Evolutionary conservation across 2,113 vertebrate genomes (phyloP).

Genomic region (Tauraco erythrolophus): DNA sequence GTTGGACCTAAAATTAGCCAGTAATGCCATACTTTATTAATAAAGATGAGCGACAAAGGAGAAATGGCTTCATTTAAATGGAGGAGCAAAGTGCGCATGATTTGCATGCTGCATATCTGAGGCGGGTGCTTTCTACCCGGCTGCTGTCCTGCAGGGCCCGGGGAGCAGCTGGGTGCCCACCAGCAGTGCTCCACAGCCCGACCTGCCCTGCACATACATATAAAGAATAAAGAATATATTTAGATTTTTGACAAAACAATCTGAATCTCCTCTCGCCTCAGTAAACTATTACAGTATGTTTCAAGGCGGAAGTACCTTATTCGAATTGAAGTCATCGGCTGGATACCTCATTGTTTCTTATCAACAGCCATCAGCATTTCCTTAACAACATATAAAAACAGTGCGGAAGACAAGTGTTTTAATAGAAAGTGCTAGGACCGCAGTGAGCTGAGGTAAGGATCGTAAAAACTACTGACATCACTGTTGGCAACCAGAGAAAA

Average conservation of each 20-base stretch:
- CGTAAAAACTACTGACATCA: constrained; percentile 81
- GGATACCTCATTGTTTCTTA: constrained; percentile 63
- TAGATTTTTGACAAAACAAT: neutral
- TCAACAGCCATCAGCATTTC: constrained; percentile 72
- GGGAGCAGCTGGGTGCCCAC: neutral
- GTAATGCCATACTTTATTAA: constrained; percentile 8
- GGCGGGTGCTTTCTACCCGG: neutral
- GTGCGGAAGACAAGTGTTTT: constrained; percentile 22
- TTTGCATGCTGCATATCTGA: neutral
- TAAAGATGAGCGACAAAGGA: constrained; percentile 28
- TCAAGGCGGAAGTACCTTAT: constrained; percentile 18
- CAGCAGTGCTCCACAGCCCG: neutral
- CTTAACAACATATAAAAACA: constrained; percentile 63
- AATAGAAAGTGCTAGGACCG: neutral
- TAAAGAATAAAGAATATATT: neutral
- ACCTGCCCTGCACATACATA: neutral
- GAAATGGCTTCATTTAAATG: neutral
- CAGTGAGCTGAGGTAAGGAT: constrained; percentile 71
- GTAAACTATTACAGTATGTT: neutral
- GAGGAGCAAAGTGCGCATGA: neutral
- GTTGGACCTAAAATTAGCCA: constrained; percentile 36
- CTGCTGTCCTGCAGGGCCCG: neutral
- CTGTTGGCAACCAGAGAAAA: constrained; percentile 75
- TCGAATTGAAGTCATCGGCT: constrained; percentile 6
- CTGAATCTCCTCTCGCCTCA: neutral